phyloP scores from a whole-genome alignment of 2,888 invertebrate species.

The Pyrrhopygopsis socrates region DNA sequence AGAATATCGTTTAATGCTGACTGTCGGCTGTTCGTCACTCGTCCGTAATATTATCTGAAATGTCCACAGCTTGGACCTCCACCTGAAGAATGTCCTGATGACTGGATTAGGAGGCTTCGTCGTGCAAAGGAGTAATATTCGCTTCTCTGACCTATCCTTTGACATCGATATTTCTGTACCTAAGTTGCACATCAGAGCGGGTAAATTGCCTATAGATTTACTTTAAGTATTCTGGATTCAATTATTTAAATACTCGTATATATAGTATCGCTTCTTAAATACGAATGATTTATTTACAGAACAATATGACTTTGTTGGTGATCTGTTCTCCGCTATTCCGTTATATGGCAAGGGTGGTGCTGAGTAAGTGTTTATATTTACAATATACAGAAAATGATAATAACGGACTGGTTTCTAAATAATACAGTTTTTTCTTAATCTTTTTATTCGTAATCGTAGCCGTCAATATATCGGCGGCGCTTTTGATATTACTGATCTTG shows the following conservation, averaged over 20 bases:
- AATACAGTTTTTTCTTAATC: too few species aligned
- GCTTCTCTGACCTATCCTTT: conserved; percentile 88
- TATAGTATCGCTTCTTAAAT: too few species aligned
- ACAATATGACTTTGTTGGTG: conserved; percentile 23
- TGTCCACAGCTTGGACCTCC: conserved; percentile 90
- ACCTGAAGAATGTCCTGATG: conserved; percentile 87
- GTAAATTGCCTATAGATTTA: conserved; percentile 87
- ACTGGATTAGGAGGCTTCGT: conserved; percentile 90
- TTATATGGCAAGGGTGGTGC: conserved; percentile 35
- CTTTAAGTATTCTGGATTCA: too few species aligned
- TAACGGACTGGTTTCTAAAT: too few species aligned
- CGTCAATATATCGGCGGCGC: too few species aligned
- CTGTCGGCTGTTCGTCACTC: too few species aligned
- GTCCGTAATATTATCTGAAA: too few species aligned
- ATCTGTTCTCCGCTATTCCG: conserved; percentile 31
- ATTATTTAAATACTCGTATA: background rate
- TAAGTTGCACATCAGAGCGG: conserved; percentile 87
- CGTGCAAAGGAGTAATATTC: conserved; percentile 89
- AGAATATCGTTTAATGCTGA: too few species aligned
- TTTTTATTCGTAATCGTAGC: too few species aligned
- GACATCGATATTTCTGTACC: conserved; percentile 91
- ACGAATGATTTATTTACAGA: conserved; percentile 26
- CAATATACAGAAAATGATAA: too few species aligned
- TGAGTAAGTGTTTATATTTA: conserved; percentile 32
- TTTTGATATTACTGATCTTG: too few species aligned